Conservation (phyloP, 2,888 invertebrate species). For the Andrena fulva region DNA sequence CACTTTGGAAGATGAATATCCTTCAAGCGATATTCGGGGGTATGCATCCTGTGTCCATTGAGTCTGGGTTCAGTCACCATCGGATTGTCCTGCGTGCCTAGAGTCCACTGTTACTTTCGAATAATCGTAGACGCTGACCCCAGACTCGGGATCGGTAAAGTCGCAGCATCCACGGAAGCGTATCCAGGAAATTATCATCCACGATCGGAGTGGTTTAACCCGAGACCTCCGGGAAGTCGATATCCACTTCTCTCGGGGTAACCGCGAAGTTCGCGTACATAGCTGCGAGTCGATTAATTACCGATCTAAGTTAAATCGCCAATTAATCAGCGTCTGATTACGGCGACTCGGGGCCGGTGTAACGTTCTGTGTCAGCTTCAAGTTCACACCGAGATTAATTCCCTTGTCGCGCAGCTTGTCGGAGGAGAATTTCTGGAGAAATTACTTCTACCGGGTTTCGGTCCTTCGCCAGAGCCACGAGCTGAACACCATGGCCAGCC, state of each 20-base stretch:
- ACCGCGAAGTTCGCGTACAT: neutral
- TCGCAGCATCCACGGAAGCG: no score
- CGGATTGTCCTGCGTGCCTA: no score
- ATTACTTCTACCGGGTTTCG: conserved; percentile 99
- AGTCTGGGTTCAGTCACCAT: no score
- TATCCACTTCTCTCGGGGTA: conserved; percentile 1
- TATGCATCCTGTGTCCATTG: no score
- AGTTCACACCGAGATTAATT: conserved; percentile 42
- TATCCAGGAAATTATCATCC: no score
- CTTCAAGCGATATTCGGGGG: neutral
- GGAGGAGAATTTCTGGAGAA: conserved; percentile 99
- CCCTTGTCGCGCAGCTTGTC: conserved; percentile 89
- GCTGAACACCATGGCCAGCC: conserved; percentile 88
- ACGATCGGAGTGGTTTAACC: no score
- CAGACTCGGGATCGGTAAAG: no score
- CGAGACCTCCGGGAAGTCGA: no score
- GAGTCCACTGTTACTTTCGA: no score
- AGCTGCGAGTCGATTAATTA: conserved; percentile 38
- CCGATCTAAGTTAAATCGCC: conserved; percentile 38
- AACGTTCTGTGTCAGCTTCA: neutral
- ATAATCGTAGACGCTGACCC: no score
- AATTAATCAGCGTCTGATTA: conserved; percentile 25
- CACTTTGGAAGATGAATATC: no score
- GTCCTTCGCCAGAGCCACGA: conserved; percentile 99
- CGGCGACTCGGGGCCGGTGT: neutral